These are phyloP conservation scores for Neoaliturus tenellus DNA, from an alignment of 2,888 invertebrate species.

Conservation along the genomic window DNA sequence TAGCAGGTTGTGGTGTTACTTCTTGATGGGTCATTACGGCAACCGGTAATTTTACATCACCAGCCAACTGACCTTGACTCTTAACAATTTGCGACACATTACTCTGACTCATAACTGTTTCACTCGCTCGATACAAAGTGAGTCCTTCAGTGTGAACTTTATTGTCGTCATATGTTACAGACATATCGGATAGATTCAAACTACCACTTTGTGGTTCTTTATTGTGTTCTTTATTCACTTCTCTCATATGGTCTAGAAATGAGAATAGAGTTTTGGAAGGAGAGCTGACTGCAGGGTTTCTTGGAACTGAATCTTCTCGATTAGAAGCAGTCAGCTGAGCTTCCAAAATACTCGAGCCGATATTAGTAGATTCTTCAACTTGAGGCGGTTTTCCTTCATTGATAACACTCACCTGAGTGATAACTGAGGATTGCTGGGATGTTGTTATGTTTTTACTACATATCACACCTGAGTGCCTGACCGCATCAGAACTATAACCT, in stretches of 20 bases:
- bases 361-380: slow-evolving; percentile 46
- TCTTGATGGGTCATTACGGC: slow-evolving; percentile 29
- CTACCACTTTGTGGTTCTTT: slow-evolving; percentile 48
- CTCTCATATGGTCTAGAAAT: slow-evolving; percentile 50
- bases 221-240: slow-evolving; percentile 39
- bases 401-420: slow-evolving; percentile 45
- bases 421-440: slow-evolving; percentile 45
- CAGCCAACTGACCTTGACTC: slow-evolving; percentile 1
- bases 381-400: slow-evolving; percentile 34
- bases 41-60: slow-evolving; percentile 41
- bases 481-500: slow-evolving; percentile 44
- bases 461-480: slow-evolving; percentile 52
- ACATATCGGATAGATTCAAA: slow-evolving; percentile 40
- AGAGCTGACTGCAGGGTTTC: slow-evolving; percentile 49
- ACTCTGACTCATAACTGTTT: slow-evolving; percentile 23
- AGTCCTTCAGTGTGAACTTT: slow-evolving; percentile 47
- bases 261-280: slow-evolving; percentile 58
- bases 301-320: slow-evolving; percentile 45
- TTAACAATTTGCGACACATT: slow-evolving; percentile 36
- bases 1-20: slow-evolving; percentile 42
- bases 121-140: slow-evolving; percentile 48
- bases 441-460: slow-evolving; percentile 51
- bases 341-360: slow-evolving; percentile 65
- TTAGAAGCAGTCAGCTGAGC: slow-evolving; percentile 62
- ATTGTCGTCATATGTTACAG: slow-evolving; percentile 42